Evolutionary conservation across 2,888 invertebrate genomes (phyloP).

Genomic region (Tachina grossa): DNA sequence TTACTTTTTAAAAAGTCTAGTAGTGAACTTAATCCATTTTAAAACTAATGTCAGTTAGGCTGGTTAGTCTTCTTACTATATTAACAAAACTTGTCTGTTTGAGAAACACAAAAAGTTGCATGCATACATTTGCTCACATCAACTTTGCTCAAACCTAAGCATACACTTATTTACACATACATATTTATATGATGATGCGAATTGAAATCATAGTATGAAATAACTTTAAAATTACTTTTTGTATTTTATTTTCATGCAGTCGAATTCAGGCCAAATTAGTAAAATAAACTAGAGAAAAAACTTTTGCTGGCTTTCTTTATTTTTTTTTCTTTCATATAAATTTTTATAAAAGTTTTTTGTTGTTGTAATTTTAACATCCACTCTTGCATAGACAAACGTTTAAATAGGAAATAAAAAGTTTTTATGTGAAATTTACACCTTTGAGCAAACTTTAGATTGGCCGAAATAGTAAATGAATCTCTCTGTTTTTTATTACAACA

Average conservation of each 20-base stretch:
- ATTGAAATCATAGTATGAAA: not conserved
- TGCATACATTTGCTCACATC: not conserved
- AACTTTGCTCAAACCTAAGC: not conserved
- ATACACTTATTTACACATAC: not conserved
- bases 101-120: not conserved
- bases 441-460: slow-evolving; percentile 41
- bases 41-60: not conserved
- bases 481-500: not conserved
- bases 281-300: slow-evolving; percentile 22
- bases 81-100: not conserved
- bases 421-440: slow-evolving; percentile 43
- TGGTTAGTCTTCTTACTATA: not conserved
- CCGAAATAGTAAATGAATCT: slow-evolving; percentile 7
- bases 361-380: not conserved
- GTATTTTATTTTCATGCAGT: slow-evolving; percentile 1
- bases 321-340: not conserved
- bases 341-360: not conserved
- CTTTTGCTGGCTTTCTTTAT: not conserved
- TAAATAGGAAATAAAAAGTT: slow-evolving; percentile 37
- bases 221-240: not conserved
- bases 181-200: not conserved
- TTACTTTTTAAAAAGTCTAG: no score
- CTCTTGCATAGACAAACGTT: slow-evolving; percentile 12
- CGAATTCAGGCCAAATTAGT: slow-evolving; percentile 41
- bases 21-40: no score